Conservation (phyloP, 1,140 invertebrate species). For the Lethocerus indicus region DNA sequence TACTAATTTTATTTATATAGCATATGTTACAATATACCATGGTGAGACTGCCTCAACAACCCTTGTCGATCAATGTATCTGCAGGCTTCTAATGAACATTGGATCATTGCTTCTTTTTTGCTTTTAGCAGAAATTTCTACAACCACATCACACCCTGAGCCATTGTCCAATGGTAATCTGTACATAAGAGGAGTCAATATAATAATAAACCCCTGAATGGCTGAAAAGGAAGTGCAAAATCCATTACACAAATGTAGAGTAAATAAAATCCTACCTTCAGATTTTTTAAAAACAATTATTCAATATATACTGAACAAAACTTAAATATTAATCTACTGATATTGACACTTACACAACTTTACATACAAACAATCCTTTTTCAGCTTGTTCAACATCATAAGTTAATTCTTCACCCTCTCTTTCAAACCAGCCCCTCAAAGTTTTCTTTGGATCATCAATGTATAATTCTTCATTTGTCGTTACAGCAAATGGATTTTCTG, state of each 20-base stretch:
- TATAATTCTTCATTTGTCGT: slow-evolving; percentile 74
- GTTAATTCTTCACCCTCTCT: slow-evolving; percentile 66
- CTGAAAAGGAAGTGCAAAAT: background rate
- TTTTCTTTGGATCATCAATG: slow-evolving; percentile 89
- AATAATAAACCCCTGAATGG: background rate
- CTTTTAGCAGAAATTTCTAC: slow-evolving; percentile 79
- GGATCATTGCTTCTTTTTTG: slow-evolving; percentile 86
- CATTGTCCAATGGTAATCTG: slow-evolving; percentile 64
- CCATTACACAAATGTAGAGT: no score
- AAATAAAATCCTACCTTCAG: no score
- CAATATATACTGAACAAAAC: background rate
- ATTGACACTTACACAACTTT: slow-evolving; percentile 35
- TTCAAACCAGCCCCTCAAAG: slow-evolving; percentile 85
- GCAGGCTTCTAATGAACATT: slow-evolving; percentile 90
- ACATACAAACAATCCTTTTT: slow-evolving; percentile 57
- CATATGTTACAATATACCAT: no score
- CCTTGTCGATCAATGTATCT: slow-evolving; percentile 72
- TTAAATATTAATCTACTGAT: background rate
- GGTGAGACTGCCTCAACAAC: slow-evolving; percentile 54
- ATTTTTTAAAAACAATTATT: background rate
- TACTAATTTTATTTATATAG: no score
- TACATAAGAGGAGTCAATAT: slow-evolving; percentile 13
- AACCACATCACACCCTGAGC: slow-evolving; percentile 47
- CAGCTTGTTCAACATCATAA: slow-evolving; percentile 70
- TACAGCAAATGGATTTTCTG: slow-evolving; percentile 67